phyloP scores from a whole-genome alignment of 2,797 vertebrate species.

The Loris lydekkerianus region DNA sequence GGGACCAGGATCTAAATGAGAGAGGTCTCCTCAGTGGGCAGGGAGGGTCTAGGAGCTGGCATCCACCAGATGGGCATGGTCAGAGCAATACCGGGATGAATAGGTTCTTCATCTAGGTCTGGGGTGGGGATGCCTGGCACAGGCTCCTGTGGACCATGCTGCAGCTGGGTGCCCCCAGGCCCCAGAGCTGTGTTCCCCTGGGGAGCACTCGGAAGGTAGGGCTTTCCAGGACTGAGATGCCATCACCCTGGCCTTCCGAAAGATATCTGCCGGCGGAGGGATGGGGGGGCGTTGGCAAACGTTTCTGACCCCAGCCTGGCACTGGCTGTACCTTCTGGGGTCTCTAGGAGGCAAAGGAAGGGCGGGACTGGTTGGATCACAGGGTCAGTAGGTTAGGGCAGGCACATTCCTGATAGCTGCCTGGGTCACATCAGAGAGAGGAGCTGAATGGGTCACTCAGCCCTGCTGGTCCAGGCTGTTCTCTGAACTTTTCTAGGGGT shows the following conservation, averaged over 20 bases:
- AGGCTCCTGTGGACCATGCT: constrained; percentile 52
- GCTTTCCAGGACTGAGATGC: not conserved
- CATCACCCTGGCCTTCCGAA: not conserved
- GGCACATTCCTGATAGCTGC: not conserved
- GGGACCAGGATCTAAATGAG: not conserved
- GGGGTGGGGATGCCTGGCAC: not conserved
- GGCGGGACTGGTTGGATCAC: not conserved
- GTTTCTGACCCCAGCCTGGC: not conserved
- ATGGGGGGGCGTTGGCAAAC: not conserved
- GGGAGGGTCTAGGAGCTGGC: not conserved
- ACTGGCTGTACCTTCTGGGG: not conserved
- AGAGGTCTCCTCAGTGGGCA: not conserved
- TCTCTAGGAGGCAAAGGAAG: not conserved
- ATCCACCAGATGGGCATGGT: not conserved
- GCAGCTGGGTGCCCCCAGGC: not conserved
- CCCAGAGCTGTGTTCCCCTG: not conserved
- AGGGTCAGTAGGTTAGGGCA: no score
- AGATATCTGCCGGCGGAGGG: not conserved
- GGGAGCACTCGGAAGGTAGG: constrained; percentile 68
- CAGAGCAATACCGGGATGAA: not conserved
- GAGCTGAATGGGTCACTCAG: not conserved
- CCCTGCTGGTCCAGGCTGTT: not conserved
- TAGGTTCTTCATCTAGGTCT: not conserved
- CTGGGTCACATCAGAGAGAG: not conserved
- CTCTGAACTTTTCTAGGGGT: not conserved